These are phyloP conservation scores for Apaloderma vittatum DNA, from an alignment of 2,113 vertebrate genomes.

Conservation along the genomic window DNA sequence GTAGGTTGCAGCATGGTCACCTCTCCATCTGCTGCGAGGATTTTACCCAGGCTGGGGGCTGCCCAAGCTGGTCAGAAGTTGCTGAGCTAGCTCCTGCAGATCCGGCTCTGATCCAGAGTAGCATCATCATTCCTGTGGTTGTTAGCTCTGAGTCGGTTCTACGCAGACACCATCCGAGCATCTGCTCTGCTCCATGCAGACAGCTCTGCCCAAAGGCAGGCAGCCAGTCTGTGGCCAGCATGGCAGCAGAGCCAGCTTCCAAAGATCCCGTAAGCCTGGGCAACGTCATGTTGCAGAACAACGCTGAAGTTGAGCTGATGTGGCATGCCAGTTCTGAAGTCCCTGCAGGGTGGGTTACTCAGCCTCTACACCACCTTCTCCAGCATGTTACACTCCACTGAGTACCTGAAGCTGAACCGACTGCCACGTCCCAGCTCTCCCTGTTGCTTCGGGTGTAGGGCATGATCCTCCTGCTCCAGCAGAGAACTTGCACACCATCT, in stretches of 20 bases:
- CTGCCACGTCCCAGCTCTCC: neutral
- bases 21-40: neutral
- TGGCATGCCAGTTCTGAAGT: neutral
- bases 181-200: neutral
- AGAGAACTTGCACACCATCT: fast-evolving
- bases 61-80: neutral
- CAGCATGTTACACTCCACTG: fast-evolving
- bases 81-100: neutral
- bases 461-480: neutral
- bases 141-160: neutral
- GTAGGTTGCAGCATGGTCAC: fast-evolving
- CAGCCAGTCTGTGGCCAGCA: neutral
- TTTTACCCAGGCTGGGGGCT: neutral
- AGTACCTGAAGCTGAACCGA: neutral
- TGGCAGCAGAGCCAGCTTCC: neutral
- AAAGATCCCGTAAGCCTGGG: fast-evolving
- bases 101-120: neutral
- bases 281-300: fast-evolving
- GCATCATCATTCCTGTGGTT: fast-evolving
- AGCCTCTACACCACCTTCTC: neutral
- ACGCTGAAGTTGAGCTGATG: fast-evolving
- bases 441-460: neutral
- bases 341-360: neutral
- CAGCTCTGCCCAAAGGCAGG: neutral
- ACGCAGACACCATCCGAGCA: neutral